phyloP scores from a whole-genome alignment of 2,113 vertebrate species.

The Zosterops lateralis region DNA sequence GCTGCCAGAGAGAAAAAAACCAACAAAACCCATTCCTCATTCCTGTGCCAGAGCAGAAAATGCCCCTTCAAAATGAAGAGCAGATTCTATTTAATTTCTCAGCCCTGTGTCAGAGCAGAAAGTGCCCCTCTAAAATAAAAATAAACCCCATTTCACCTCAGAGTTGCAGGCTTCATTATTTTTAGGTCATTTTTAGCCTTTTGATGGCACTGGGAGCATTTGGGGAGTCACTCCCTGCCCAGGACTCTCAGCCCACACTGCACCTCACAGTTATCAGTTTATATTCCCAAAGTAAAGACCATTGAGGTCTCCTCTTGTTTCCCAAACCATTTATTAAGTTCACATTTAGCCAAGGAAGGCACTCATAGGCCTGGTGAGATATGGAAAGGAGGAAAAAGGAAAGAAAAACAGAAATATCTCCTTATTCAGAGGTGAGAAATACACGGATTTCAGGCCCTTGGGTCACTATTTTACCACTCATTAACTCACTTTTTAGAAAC shows the following conservation, averaged over 20 bases:
- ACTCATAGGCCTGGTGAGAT: neutral
- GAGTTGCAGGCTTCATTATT: neutral
- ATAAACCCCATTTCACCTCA: neutral
- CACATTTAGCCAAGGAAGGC: neutral
- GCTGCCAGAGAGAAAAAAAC: neutral
- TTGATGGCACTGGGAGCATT: neutral
- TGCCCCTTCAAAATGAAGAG: fast-evolving
- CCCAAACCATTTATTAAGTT: neutral
- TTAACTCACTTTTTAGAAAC: neutral
- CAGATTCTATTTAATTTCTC: neutral
- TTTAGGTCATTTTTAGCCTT: neutral
- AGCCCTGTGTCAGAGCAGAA: neutral
- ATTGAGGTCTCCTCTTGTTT: neutral
- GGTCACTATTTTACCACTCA: neutral
- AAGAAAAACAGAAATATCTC: neutral
- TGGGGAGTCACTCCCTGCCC: neutral
- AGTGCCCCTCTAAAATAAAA: neutral
- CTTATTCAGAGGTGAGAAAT: neutral
- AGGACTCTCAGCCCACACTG: neutral
- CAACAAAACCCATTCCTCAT: neutral
- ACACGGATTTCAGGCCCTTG: neutral
- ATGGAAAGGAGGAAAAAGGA: neutral
- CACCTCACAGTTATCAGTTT: slow-evolving; percentile 16
- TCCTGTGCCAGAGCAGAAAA: neutral
- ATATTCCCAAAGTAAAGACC: neutral